Base-by-base conservation (phyloP, 2,888 invertebrate genomes). In the Cremastinae sp. region DNA sequence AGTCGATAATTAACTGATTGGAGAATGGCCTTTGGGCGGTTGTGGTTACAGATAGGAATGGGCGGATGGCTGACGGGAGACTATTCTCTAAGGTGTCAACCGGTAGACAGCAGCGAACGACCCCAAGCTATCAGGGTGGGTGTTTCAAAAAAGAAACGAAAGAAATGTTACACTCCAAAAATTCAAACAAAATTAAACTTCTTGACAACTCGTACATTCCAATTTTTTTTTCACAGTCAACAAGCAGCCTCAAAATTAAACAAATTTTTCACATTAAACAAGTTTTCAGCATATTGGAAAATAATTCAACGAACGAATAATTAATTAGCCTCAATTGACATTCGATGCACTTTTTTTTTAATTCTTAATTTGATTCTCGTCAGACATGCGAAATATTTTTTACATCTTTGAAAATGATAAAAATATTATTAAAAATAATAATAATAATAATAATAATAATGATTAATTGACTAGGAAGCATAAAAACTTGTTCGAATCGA, bases 41-140 rank as follows among this genome's bases (percentile, higher is more conserved):
- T 88, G 85, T 89, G 89, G 86, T 94, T 94, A 91, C 95, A 97
- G 96, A 95, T 96, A 92, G 94, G 94, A 91, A 92, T 94, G 92
- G 94, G 95, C 90, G 98, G 98, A 91, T 98, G 98, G 98, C 94
- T 97, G 92, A 95, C 96, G 90, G 96, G 96, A 90, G 96, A 96
- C 91, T 98, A 98, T 94, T 97, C 95, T 92, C 94, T 95, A 92
- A 95, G 95, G 91, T 98, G 98, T 93, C 97, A 98, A 92, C 97
- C 97, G 88, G 97, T 98, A 91, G 97, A 98, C 93, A 96, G 97
- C 93, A 95, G 96, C 90, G 95, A 95, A 92, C 94, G 94, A 92
- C 95, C 96, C 90, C 94, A 94, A 92, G 96, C 97, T 88, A 92
- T 97, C 91, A 94, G 96, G 94, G 98, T 98, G 94, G 94, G 94